A percentile compares a stretch with the other conserved stretches of the same genome.
phyloP scores from a whole-genome alignment of 1,140 invertebrate genomes.

The Megalonaias nervosa region DNA sequence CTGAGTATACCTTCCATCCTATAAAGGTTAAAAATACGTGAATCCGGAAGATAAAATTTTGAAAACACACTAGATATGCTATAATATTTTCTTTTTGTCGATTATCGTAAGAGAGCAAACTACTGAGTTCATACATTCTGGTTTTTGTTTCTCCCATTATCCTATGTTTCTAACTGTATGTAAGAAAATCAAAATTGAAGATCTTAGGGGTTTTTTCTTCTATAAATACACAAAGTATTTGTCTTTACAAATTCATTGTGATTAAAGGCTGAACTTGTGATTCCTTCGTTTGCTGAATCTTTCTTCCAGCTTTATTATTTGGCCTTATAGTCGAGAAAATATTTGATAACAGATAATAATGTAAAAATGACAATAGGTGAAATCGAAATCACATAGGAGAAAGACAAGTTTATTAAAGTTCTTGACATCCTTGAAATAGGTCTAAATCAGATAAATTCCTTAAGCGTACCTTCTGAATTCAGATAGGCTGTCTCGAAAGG shows the following conservation, averaged over 20 bases:
- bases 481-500: conserved; percentile 94
- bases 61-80: background rate
- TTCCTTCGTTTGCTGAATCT: too few relatives aligned
- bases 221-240: too few relatives aligned
- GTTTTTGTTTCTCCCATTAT: background rate
- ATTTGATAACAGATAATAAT: background rate
- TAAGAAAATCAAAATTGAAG: background rate
- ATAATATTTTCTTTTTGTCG: background rate
- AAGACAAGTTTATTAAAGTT: background rate
- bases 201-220: background rate
- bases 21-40: conserved; percentile 29
- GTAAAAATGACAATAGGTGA: background rate
- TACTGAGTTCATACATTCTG: background rate
- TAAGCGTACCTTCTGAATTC: conserved; percentile 78
- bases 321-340: background rate
- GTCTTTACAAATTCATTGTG: too few relatives aligned
- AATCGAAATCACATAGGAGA: background rate
- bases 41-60: background rate
- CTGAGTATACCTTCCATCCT: conserved; percentile 82
- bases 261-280: too few relatives aligned
- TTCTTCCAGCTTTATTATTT: too few relatives aligned
- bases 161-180: conserved; percentile 31
- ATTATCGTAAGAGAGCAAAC: background rate
- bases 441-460: background rate
- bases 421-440: background rate